phyloP scores from a whole-genome alignment of 2,888 invertebrate genomes.

The Allophyes oxyacanthae region DNA sequence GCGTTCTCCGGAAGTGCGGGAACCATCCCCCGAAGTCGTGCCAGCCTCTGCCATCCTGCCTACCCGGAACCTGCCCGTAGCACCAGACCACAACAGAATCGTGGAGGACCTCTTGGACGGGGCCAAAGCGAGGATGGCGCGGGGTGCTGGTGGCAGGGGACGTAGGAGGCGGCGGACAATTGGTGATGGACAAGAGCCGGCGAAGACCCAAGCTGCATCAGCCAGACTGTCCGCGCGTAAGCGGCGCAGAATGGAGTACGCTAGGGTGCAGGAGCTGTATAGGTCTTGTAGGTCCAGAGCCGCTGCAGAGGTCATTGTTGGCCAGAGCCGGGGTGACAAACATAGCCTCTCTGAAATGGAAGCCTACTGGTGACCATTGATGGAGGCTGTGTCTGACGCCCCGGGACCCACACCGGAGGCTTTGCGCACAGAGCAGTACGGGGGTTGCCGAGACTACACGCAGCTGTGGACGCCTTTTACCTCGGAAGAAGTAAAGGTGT shows the following conservation, averaged over 20 bases:
- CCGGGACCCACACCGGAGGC: constrained; percentile 25
- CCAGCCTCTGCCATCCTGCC: neutral
- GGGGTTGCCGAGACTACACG: constrained; percentile 9
- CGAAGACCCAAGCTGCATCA: neutral
- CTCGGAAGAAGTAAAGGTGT: constrained; percentile 17
- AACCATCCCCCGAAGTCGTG: neutral
- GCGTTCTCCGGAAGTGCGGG: neutral
- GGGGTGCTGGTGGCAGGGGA: neutral
- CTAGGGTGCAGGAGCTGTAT: constrained; percentile 8
- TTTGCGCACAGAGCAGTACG: constrained; percentile 16
- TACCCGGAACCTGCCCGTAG: no score
- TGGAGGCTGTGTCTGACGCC: constrained; percentile 29
- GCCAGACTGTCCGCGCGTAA: neutral
- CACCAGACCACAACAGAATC: constrained; percentile 1
- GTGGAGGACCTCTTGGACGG: constrained; percentile 2
- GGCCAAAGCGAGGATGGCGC: constrained; percentile 8
- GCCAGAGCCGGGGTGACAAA: no score
- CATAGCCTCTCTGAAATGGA: constrained; percentile 12
- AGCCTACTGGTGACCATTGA: constrained; percentile 31
- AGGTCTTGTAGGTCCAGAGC: constrained; percentile 4
- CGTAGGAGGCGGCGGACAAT: neutral
- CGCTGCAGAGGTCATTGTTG: neutral
- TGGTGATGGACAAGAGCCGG: neutral
- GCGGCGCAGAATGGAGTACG: constrained; percentile 11
- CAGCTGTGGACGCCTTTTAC: constrained; percentile 22